phyloP scores from a whole-genome alignment of 2,797 vertebrate species.

The Artibeus lituratus region DNA sequence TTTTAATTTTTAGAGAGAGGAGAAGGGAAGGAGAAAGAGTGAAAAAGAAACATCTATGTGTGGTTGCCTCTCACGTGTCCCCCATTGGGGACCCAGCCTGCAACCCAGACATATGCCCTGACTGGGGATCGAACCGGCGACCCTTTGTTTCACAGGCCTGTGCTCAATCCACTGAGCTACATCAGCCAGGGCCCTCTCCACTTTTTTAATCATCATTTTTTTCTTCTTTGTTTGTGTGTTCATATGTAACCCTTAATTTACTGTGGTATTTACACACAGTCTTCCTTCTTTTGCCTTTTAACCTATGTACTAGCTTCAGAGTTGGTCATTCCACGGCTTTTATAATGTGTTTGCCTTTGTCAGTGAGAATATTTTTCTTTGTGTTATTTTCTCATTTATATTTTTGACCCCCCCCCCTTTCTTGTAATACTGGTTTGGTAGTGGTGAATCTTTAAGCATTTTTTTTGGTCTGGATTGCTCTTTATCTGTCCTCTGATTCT shows the following conservation, averaged over 20 bases:
- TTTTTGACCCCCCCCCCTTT: not conserved
- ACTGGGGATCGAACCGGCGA: too few relatives aligned
- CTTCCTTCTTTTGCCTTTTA: not conserved
- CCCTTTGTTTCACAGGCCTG: too few relatives aligned
- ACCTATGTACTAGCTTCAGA: not conserved
- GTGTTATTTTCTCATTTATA: not conserved
- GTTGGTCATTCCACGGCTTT: not conserved
- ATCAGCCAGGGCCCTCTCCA: not conserved
- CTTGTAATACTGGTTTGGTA: too few relatives aligned
- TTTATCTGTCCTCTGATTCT: not conserved
- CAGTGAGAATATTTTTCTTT: not conserved
- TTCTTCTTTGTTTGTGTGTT: too few relatives aligned
- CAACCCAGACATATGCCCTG: too few relatives aligned
- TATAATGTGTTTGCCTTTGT: not conserved
- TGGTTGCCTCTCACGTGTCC: too few relatives aligned
- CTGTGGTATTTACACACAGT: not conserved
- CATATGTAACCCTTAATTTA: not conserved
- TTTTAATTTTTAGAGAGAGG: too few relatives aligned
- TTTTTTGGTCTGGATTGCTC: too few relatives aligned
- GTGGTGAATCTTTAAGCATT: not conserved
- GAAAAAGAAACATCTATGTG: too few relatives aligned
- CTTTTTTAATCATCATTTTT: not conserved
- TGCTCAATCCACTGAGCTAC: too few relatives aligned
- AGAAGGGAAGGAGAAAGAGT: too few relatives aligned
- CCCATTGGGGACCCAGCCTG: too few relatives aligned